Percentiles rank a stretch among this genome's conserved stretches.
These are phyloP conservation scores for Laodelphax striatellus DNA, from an alignment of 1,140 invertebrate genomes.

Conservation along the genomic window DNA sequence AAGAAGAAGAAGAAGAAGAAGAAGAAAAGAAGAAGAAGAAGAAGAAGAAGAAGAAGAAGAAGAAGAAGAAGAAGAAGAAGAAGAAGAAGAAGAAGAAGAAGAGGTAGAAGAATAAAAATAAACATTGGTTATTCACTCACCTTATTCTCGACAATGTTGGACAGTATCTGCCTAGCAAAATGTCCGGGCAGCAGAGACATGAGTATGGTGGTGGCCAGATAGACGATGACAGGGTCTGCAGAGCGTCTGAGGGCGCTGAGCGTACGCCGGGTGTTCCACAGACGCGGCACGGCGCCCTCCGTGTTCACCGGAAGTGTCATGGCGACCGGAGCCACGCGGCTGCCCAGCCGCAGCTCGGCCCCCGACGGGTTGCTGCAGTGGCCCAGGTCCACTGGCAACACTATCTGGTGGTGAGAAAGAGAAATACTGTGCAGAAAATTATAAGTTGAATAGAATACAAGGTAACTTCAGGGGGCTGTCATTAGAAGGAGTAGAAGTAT, in stretches of 20 bases:
- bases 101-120: too few species aligned
- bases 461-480: too few species aligned
- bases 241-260: conserved; percentile 25
- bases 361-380: conserved; percentile 23
- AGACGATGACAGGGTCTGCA: conserved; percentile 39
- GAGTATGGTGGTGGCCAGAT: conserved; percentile 34
- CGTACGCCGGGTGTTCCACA: conserved; percentile 40
- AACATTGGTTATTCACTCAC: too few species aligned
- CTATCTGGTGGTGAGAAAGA: conserved; percentile 19
- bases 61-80: too few species aligned
- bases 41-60: too few species aligned
- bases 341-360: conserved; percentile 28
- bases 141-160: conserved; percentile 18
- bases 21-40: too few species aligned
- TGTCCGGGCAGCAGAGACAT: conserved; percentile 27
- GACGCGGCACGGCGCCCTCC: conserved; percentile 45
- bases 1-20: too few species aligned
- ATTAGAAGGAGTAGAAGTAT: too few species aligned
- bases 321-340: conserved; percentile 34
- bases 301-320: conserved; percentile 37
- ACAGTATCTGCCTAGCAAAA: conserved; percentile 23
- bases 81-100: too few species aligned
- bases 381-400: conserved; percentile 37
- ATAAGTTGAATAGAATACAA: too few species aligned
- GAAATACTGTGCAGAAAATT: background rate